Conservation (phyloP, 2,888 invertebrate species). For the Eupithecia dodoneata region DNA sequence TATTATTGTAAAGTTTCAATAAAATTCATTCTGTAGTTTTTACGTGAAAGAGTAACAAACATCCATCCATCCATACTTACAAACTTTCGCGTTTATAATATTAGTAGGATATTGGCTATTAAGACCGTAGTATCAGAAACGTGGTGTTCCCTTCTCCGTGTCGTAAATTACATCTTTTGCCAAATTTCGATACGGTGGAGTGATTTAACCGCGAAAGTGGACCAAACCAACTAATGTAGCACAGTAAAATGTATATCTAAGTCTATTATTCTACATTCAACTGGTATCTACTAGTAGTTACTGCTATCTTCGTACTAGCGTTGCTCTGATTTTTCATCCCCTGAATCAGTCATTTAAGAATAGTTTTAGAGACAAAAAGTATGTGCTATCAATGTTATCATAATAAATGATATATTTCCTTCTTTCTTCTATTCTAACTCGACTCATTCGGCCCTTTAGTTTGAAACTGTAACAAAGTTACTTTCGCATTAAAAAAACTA, state of each 20-base stretch:
- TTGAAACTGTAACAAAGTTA: too few species aligned
- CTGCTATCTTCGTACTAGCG: not conserved
- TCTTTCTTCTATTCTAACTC: too few species aligned
- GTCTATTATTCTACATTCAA: not conserved
- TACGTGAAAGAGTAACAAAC: too few species aligned
- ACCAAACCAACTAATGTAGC: constrained; percentile 19
- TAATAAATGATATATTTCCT: too few species aligned
- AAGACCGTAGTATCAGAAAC: not conserved
- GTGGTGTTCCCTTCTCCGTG: not conserved
- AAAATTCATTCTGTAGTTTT: too few species aligned
- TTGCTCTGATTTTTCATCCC: not conserved
- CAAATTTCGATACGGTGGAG: constrained; percentile 28
- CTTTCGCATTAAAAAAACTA: too few species aligned
- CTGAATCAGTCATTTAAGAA: not conserved
- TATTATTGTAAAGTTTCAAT: too few species aligned
- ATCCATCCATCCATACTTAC: too few species aligned
- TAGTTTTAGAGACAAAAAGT: not conserved
- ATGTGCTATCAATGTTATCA: too few species aligned
- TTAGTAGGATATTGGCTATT: too few species aligned
- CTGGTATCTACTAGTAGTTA: not conserved
- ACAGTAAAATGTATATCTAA: not conserved
- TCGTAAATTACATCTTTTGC: constrained; percentile 22
- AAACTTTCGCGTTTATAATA: too few species aligned
- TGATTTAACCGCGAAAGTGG: constrained; percentile 19
- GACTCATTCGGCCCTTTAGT: too few species aligned